Base-by-base conservation (phyloP, 2,888 invertebrate genomes). In the Pseudoips prasinana region DNA sequence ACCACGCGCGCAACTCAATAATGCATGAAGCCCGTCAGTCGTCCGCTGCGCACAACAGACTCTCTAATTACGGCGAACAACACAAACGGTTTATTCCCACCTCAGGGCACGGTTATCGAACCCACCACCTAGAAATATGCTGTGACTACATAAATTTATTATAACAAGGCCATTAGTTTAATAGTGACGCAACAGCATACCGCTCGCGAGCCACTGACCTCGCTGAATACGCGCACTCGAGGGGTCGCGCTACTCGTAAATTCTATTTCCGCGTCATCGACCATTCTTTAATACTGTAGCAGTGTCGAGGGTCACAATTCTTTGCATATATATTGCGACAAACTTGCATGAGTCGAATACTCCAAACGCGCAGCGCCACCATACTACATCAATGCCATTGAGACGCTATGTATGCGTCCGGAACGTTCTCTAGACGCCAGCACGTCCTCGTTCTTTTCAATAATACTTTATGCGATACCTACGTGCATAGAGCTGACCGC, bases 211-310 rank as follows among this genome's bases (percentile, higher is more conserved):
- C 62, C 73, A 68, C 67, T 61, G 78, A 79, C 77, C 80, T 79
- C 80, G 72, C 61, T 59, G 57, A 71, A 70, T 75, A 71, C 5
- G 33, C 32, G 43, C 41, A 46, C 47, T 59, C 49, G 58, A 58
- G 64, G 59, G 68, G 66, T 73, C 80, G 65, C 52, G 48, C 49
- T 52, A 64, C 63, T 74, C 73, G 68, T 82, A 75, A 77, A 77
- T 76, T 71, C 68, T 71, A 70, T 76, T 81, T 82, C 83, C 84
- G 74, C 74, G 55, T 76, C 74, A 74, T 76, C 68, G 62, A 73
- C 61, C 48, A 63, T 66, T 60, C 64, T 58, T 58, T 65, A 55
- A 59, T 55, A 43, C 33, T 38, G 38, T 44, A 35, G 39, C 36
- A 46, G 40, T 35, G 43, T 48, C 39, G 42, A 55, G 48, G 49